phyloP scores from a whole-genome alignment of 1,140 invertebrate species.

The Leptinotarsa defecta region DNA sequence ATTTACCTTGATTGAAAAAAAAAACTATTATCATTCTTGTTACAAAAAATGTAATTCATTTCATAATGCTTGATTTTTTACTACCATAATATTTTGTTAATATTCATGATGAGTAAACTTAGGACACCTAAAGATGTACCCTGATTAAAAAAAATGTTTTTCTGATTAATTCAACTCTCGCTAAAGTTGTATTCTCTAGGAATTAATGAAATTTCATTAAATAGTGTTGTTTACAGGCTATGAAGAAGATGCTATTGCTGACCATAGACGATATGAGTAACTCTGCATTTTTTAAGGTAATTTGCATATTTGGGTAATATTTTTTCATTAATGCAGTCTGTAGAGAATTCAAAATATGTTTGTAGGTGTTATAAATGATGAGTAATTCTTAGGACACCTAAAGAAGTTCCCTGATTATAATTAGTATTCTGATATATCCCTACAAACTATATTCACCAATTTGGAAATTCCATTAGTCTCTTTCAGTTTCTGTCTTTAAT shows the following conservation, averaged over 20 bases:
- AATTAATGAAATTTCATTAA: too few species aligned
- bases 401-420: constrained; percentile 22
- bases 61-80: neutral
- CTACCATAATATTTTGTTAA: neutral
- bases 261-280: too few species aligned
- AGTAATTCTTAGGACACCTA: constrained; percentile 27
- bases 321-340: neutral
- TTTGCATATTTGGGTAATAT: neutral
- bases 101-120: constrained; percentile 27
- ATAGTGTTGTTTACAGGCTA: too few species aligned
- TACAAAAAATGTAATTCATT: neutral
- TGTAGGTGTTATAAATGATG: constrained; percentile 16
- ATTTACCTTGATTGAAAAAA: neutral
- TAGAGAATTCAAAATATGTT: neutral
- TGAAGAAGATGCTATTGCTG: too few species aligned
- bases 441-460: too few species aligned
- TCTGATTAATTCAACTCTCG: too few species aligned
- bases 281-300: too few species aligned
- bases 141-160: constrained; percentile 2
- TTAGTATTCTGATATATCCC: constrained; percentile 11
- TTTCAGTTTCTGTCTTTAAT: too few species aligned
- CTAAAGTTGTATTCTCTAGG: too few species aligned
- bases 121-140: constrained; percentile 28
- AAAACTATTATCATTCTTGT: neutral
- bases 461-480: too few species aligned